Percentiles rank a stretch among this genome's conserved stretches.
Conservation (phyloP, 2,113 vertebrate species). For the Apteryx owenii region DNA sequence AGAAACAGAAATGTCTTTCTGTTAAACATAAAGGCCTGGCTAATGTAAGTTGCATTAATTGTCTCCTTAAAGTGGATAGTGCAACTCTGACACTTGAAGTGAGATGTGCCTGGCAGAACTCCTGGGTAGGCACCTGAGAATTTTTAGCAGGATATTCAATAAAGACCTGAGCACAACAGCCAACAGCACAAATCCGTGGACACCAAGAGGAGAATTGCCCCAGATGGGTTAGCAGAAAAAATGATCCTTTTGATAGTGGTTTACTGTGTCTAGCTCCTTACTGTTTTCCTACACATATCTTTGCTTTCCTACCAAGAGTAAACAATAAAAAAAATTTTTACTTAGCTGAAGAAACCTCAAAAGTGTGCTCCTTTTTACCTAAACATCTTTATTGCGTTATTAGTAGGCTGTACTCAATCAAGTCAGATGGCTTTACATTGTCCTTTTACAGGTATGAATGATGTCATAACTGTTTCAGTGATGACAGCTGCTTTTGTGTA, state of each 20-base stretch:
- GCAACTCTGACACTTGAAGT: neutral
- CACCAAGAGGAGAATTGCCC: neutral
- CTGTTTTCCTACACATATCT: neutral
- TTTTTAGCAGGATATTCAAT: neutral
- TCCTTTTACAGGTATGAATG: neutral
- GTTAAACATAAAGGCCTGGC: neutral
- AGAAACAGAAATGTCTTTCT: neutral
- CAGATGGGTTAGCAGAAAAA: neutral
- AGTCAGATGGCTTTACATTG: neutral
- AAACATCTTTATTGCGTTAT: neutral
- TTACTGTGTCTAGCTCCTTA: neutral
- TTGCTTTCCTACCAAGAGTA: neutral
- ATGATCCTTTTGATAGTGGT: neutral
- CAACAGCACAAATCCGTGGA: neutral
- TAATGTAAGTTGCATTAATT: neutral
- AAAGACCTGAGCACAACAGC: neutral
- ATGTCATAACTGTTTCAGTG: neutral
- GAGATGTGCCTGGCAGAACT: neutral
- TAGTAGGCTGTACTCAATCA: neutral
- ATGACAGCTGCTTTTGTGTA: neutral
- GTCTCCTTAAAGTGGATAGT: neutral
- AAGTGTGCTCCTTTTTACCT: neutral
- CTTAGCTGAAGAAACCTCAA: neutral
- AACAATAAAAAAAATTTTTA: neutral
- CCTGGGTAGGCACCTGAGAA: neutral